Percentiles rank a stretch among this genome's conserved stretches.
Evolutionary conservation across 2,888 invertebrate genomes (phyloP).

Genomic region (Melinopterus prodromus): DNA sequence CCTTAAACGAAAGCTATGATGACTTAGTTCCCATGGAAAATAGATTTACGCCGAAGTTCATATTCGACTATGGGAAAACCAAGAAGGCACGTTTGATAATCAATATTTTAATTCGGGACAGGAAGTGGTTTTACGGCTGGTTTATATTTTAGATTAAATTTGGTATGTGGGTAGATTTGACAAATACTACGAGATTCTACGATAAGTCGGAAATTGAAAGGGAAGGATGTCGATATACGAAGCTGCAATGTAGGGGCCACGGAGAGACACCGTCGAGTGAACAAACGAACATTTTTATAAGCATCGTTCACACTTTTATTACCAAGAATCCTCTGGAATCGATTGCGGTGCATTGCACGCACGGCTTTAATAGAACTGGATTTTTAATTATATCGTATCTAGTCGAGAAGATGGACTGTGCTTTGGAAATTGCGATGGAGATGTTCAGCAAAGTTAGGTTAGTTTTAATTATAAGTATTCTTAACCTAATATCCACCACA

Average conservation of each 20-base stretch:
- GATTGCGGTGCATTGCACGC: slow-evolving; percentile 93
- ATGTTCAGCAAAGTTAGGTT: slow-evolving; percentile 78
- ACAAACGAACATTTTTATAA: slow-evolving; percentile 85
- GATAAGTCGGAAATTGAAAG: slow-evolving; percentile 80
- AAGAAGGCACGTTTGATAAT: slow-evolving; percentile 68
- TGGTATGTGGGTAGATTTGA: slow-evolving; percentile 96
- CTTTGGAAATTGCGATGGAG: slow-evolving; percentile 82
- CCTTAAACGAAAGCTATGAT: slow-evolving; percentile 83
- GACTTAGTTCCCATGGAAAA: slow-evolving; percentile 83
- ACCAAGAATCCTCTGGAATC: slow-evolving; percentile 79
- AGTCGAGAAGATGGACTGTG: slow-evolving; percentile 83
- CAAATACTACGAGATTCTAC: slow-evolving; percentile 95
- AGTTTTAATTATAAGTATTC: slow-evolving; percentile 31
- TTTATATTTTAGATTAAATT: slow-evolving; percentile 74
- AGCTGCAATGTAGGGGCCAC: slow-evolving; percentile 90
- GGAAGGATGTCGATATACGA: slow-evolving; percentile 82
- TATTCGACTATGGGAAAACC: slow-evolving; percentile 80
- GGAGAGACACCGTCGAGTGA: slow-evolving; percentile 90
- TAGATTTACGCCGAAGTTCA: slow-evolving; percentile 88
- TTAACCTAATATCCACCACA: too few species aligned
- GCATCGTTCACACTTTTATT: slow-evolving; percentile 81
- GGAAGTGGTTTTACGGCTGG: slow-evolving; percentile 27
- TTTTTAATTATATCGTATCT: slow-evolving; percentile 93
- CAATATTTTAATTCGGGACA: neutral
- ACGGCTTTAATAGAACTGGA: slow-evolving; percentile 98